A percentile compares a stretch with the other conserved stretches of the same genome.
Conservation (phyloP, 2,113 vertebrate species). For the Echinops telfairi region DNA sequence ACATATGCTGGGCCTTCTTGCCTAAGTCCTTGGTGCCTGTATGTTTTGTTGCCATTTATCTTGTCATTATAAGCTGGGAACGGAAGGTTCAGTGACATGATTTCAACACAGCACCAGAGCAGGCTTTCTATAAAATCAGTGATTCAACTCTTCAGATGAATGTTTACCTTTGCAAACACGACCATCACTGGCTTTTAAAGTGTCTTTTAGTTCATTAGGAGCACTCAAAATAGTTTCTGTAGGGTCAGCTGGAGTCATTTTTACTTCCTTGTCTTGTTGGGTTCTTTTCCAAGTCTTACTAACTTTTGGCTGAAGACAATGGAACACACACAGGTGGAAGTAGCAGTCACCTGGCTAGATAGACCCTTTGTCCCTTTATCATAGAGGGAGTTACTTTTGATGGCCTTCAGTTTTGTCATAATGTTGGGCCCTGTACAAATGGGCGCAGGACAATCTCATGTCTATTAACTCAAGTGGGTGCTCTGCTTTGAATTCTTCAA, state of each 20-base stretch:
- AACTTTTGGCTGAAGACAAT: constrained; percentile 42
- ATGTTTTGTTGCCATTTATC: background rate
- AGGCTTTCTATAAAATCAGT: background rate
- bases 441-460: background rate
- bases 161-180: background rate
- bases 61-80: background rate
- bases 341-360: too few relatives aligned
- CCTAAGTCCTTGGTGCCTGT: background rate
- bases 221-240: constrained; percentile 21
- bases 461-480: background rate
- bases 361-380: background rate
- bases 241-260: constrained; percentile 9
- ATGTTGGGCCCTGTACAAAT: background rate
- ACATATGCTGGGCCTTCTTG: too few relatives aligned
- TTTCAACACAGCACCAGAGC: background rate
- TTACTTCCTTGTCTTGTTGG: constrained; percentile 36
- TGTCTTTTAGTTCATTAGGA: constrained; percentile 34
- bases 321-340: too few relatives aligned
- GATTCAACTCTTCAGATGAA: background rate
- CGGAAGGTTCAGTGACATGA: background rate
- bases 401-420: background rate
- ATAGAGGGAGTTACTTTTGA: background rate
- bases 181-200: background rate
- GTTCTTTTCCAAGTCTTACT: background rate
- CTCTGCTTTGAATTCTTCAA: background rate